These are phyloP conservation scores for Ceratina calcarata DNA, from an alignment of 1,140 invertebrate species.

Conservation along the genomic window DNA sequence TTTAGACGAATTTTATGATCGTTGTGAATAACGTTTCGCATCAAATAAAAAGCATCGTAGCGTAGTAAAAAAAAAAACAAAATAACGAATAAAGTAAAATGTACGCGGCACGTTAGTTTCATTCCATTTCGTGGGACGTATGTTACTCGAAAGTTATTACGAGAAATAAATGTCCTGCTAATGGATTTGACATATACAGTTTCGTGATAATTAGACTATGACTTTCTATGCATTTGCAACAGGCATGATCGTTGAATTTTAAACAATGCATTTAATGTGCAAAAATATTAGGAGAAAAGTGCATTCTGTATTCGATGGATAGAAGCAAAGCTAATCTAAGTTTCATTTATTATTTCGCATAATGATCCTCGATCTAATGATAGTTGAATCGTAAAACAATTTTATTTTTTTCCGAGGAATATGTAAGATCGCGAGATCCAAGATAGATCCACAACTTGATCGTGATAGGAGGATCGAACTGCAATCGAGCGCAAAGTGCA, in stretches of 20 bases:
- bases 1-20: constrained; percentile 5
- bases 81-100: constrained; percentile 1
- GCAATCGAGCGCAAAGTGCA: constrained; percentile 72
- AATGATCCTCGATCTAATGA: too few relatives aligned
- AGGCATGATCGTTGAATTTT: too few relatives aligned
- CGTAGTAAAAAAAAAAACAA: not conserved
- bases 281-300: too few relatives aligned
- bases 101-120: not conserved
- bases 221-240: too few relatives aligned
- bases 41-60: not conserved
- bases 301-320: too few relatives aligned
- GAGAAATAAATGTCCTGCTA: not conserved
- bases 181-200: not conserved
- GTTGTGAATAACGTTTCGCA: not conserved
- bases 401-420: not conserved
- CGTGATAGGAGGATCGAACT: constrained; percentile 7
- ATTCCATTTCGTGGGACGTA: not conserved
- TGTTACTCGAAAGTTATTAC: not conserved
- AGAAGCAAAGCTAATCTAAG: too few relatives aligned
- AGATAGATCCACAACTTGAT: not conserved
- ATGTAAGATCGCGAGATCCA: too few relatives aligned
- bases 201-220: too few relatives aligned
- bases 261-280: too few relatives aligned
- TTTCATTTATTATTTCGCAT: too few relatives aligned
- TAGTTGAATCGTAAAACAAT: too few relatives aligned